phyloP scores from a whole-genome alignment of 2,797 vertebrate genomes.

The Gobionotothen gibberifrons region DNA sequence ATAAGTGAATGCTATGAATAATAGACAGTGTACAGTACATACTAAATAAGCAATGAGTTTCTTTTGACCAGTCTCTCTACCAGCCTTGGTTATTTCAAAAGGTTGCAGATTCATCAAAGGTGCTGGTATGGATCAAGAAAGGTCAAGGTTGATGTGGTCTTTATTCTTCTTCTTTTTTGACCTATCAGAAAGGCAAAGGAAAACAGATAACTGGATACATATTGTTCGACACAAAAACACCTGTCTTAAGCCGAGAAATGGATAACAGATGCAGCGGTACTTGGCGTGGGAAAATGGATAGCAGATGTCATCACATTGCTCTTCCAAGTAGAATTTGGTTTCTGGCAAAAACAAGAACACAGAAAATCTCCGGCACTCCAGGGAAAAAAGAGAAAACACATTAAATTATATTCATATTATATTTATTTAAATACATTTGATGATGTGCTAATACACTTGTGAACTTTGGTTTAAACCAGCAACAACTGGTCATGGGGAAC shows the following conservation, averaged over 20 bases:
- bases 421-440: neutral
- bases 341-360: conserved; percentile 9
- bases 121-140: conserved; percentile 34
- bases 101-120: conserved; percentile 54
- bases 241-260: conserved; percentile 18
- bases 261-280: conserved; percentile 29
- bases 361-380: neutral
- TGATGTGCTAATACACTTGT: neutral
- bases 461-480: neutral
- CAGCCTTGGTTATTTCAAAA: conserved; percentile 43
- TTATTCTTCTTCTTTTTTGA: conserved; percentile 8
- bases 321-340: conserved; percentile 15
- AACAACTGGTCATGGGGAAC: neutral
- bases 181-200: conserved; percentile 30
- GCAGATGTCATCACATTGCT: neutral
- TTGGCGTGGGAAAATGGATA: conserved; percentile 13
- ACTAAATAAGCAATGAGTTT: conserved; percentile 66
- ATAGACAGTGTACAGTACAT: conserved; percentile 48
- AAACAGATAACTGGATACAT: conserved; percentile 35
- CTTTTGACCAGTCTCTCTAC: conserved; percentile 48
- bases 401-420: neutral
- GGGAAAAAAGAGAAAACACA: neutral
- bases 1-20: conserved; percentile 60
- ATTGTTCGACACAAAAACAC: conserved; percentile 34
- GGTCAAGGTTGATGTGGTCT: conserved; percentile 51